Conservation (phyloP, 2,888 invertebrate genomes). For the Hololepta plana region DNA sequence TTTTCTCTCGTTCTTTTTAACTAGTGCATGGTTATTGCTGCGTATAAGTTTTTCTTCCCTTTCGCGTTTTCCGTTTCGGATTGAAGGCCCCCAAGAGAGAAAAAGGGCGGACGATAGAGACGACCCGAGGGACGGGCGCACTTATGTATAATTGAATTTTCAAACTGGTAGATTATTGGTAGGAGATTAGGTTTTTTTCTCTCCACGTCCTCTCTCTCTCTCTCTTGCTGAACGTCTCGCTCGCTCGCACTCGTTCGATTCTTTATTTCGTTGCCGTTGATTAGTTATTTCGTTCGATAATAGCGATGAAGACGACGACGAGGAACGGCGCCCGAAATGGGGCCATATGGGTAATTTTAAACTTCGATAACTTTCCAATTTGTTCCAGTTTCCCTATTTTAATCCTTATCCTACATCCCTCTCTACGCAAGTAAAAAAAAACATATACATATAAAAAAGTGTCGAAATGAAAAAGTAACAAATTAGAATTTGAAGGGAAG, state of each 20-base stretch:
- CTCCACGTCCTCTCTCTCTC: no score
- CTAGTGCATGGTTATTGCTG: no score
- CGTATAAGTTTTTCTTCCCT: no score
- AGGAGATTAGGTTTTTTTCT: conserved; percentile 26
- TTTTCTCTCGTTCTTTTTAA: no score
- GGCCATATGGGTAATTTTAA: conserved; percentile 28
- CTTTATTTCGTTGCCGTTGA: conserved; percentile 24
- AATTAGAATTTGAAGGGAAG: no score
- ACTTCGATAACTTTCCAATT: conserved; percentile 14
- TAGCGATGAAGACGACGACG: no score
- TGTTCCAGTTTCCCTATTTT: no score
- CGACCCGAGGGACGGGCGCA: conserved; percentile 20
- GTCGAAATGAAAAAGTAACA: no score
- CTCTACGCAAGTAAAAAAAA: no score
- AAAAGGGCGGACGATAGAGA: conserved; percentile 13
- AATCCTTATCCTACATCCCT: no score
- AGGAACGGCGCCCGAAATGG: conserved; percentile 18
- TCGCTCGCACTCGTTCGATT: conserved; percentile 15
- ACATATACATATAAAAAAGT: no score
- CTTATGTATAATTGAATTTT: conserved; percentile 29
- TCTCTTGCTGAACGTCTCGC: conserved; percentile 10
- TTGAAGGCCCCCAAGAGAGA: conserved; percentile 13
- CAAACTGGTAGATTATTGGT: conserved; percentile 27
- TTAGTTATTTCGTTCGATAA: conserved; percentile 28
- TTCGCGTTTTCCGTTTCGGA: no score